Conservation (phyloP, 2,888 invertebrate species). For the Bugula neritina region DNA sequence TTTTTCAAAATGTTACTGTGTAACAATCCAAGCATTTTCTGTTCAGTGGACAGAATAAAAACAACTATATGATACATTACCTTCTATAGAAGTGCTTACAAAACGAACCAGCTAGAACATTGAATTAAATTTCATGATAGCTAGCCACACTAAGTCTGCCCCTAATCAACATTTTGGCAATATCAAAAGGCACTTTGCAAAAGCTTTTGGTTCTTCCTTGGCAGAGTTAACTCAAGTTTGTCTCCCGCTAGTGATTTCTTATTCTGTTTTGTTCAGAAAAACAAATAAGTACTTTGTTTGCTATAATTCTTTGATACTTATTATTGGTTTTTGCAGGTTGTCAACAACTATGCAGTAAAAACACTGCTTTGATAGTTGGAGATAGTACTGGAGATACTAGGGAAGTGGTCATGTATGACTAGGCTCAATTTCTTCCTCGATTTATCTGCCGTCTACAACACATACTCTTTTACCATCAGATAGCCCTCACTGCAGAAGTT, state of each 20-base stretch:
- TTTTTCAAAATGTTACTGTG: too few species aligned
- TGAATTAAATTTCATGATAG: background rate
- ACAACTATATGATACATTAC: slow-evolving; percentile 31
- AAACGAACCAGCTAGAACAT: background rate
- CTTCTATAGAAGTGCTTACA: slow-evolving; percentile 30
- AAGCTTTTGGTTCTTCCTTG: background rate
- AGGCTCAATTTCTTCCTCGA: background rate
- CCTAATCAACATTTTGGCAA: background rate
- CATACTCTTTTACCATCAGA: background rate
- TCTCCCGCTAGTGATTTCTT: background rate
- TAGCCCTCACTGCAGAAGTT: background rate
- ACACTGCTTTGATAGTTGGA: background rate
- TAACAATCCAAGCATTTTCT: too few species aligned
- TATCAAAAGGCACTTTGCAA: background rate
- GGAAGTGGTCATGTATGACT: background rate
- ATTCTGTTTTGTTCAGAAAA: background rate
- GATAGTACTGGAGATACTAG: background rate
- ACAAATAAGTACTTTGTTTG: background rate
- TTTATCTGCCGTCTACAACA: too few species aligned
- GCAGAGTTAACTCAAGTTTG: background rate
- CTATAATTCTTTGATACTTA: too few species aligned
- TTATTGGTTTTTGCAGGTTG: too few species aligned
- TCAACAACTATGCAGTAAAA: background rate
- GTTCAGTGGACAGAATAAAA: slow-evolving; percentile 34
- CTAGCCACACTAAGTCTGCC: background rate